These are phyloP conservation scores for Nesogale talazaci DNA, from an alignment of 2,113 vertebrate genomes.

Conservation along the genomic window DNA sequence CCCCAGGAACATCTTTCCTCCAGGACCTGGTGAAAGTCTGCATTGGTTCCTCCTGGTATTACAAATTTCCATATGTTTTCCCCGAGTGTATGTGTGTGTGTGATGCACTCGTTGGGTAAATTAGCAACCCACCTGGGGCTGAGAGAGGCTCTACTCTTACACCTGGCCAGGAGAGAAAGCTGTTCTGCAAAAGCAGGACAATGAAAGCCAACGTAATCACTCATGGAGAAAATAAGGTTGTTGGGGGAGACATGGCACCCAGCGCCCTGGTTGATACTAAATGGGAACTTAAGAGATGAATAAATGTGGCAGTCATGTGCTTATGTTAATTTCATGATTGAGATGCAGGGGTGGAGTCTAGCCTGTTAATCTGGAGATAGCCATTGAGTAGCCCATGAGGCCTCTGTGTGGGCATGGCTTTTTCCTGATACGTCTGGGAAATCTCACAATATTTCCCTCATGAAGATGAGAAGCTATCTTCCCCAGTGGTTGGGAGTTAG, in stretches of 20 bases:
- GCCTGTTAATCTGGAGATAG: too few species aligned
- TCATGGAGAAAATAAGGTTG: not conserved
- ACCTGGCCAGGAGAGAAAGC: not conserved
- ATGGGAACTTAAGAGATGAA: not conserved
- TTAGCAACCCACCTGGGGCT: not conserved
- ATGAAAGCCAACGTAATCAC: not conserved
- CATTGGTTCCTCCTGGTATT: not conserved
- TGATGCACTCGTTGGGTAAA: not conserved
- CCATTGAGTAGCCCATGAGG: too few species aligned
- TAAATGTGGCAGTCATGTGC: too few species aligned
- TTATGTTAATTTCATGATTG: too few species aligned
- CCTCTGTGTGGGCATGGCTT: too few species aligned
- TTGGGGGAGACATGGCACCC: not conserved
- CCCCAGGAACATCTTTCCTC: not conserved
- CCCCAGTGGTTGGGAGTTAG: too few species aligned
- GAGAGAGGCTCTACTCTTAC: not conserved
- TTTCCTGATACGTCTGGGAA: too few species aligned
- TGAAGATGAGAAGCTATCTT: too few species aligned
- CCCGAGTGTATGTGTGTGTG: not conserved
- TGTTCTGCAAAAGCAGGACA: not conserved
- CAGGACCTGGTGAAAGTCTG: not conserved
- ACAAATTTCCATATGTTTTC: not conserved
- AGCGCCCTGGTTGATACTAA: not conserved
- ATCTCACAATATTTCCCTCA: too few species aligned
- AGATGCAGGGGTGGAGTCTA: too few species aligned